Conservation (phyloP, 2,888 invertebrate species). For the Tiliacea citrago region DNA sequence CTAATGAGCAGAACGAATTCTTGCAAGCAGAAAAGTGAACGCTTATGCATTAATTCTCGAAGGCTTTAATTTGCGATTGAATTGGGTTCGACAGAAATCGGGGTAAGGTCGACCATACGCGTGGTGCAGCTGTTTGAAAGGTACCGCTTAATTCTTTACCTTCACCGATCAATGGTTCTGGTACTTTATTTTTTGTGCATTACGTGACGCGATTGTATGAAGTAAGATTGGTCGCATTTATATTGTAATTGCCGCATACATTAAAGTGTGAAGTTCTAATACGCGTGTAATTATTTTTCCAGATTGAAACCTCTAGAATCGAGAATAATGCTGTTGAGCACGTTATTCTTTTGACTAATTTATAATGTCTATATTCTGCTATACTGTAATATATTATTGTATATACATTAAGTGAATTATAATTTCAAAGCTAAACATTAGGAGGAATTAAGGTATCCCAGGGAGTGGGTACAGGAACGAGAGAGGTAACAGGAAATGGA, state of each 20-base stretch:
- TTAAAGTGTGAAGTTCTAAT: constrained; percentile 45
- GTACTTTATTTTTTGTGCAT: constrained; percentile 70
- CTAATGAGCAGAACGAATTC: constrained; percentile 26
- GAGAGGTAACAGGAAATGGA: neutral
- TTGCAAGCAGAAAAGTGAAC: constrained; percentile 72
- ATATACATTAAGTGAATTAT: neutral
- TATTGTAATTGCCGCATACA: constrained; percentile 51
- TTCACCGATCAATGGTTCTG: constrained; percentile 71
- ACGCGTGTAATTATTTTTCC: constrained; percentile 45
- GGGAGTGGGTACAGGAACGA: neutral
- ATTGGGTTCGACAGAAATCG: constrained; percentile 77
- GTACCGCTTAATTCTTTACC: constrained; percentile 71
- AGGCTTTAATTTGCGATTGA: constrained; percentile 78
- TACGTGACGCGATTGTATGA: constrained; percentile 62
- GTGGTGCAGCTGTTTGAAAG: constrained; percentile 73
- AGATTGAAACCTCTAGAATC: constrained; percentile 17
- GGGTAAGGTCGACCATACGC: constrained; percentile 80
- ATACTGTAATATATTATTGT: neutral
- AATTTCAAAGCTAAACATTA: neutral
- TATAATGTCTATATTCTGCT: neutral
- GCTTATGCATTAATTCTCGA: constrained; percentile 71
- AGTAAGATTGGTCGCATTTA: constrained; percentile 51
- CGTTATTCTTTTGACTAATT: neutral
- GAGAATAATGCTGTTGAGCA: constrained; percentile 11
- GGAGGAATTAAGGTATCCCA: neutral